These are phyloP conservation scores for Miniopterus natalensis DNA, from an alignment of 2,113 vertebrate species.

Conservation along the genomic window DNA sequence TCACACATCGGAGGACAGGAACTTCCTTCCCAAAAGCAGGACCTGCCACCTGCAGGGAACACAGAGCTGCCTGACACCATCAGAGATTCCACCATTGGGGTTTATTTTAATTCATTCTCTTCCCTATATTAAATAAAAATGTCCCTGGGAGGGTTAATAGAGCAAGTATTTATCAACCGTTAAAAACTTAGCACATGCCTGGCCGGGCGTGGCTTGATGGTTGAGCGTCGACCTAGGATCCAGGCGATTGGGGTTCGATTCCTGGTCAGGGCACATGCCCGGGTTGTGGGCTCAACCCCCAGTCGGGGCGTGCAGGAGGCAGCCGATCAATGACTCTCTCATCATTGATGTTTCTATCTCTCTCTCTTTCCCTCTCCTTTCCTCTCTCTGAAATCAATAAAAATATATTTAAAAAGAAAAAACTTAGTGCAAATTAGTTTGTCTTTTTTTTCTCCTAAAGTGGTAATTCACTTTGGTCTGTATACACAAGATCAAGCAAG, in stretches of 20 bases:
- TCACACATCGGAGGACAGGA: background rate
- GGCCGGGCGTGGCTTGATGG: too few relatives aligned
- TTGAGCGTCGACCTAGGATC: too few relatives aligned
- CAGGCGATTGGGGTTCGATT: too few relatives aligned
- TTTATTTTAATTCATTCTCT: conserved; percentile 77
- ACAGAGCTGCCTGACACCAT: background rate
- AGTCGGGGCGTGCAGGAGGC: too few relatives aligned
- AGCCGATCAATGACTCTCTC: too few relatives aligned
- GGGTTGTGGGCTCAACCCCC: too few relatives aligned
- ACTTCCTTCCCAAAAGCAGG: background rate
- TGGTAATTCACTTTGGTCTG: conserved; percentile 54
- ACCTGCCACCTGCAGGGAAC: background rate
- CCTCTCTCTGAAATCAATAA: too few relatives aligned
- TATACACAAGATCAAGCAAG: background rate
- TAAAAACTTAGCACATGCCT: conserved; percentile 61
- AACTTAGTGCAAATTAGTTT: conserved; percentile 71
- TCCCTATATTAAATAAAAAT: conserved; percentile 64
- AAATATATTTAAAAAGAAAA: background rate
- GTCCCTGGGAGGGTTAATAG: conserved; percentile 67
- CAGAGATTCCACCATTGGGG: conserved; percentile 43
- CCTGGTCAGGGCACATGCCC: too few relatives aligned
- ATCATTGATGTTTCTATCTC: too few relatives aligned
- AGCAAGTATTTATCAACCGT: conserved; percentile 69
- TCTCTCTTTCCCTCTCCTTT: too few relatives aligned
- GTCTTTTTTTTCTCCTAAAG: conserved; percentile 26